These are phyloP conservation scores for Wasmannia auropunctata DNA, from an alignment of 1,140 invertebrate species.

Conservation along the genomic window DNA sequence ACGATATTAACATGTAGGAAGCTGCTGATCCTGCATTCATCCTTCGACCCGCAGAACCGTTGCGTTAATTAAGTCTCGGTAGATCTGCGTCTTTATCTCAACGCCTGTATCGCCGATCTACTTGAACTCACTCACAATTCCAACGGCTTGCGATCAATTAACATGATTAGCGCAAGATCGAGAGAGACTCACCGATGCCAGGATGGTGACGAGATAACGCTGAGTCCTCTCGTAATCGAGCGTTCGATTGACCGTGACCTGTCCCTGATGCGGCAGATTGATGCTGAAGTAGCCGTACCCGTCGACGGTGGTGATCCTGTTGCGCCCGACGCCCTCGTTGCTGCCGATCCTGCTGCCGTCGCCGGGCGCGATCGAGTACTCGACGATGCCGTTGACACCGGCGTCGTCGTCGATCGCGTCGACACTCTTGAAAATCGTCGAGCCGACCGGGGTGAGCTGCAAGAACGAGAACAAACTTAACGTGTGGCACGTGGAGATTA, in stretches of 20 bases:
- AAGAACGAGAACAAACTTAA: conserved; percentile 69
- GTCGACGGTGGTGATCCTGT: conserved; percentile 89
- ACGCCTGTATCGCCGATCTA: background rate
- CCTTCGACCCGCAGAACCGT: background rate
- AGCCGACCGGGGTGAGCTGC: conserved; percentile 94
- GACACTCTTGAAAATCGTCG: conserved; percentile 94
- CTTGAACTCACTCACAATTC: background rate
- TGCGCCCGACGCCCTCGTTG: conserved; percentile 86
- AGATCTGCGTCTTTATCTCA: background rate
- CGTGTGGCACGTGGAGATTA: background rate
- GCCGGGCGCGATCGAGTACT: conserved; percentile 89
- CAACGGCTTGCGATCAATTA: conserved; percentile 21
- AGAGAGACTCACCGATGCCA: conserved; percentile 93
- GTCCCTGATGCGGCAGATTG: conserved; percentile 95
- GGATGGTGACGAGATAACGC: conserved; percentile 94
- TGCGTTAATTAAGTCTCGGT: background rate
- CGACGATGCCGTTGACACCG: conserved; percentile 94
- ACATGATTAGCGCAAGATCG: background rate
- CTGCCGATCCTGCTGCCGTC: conserved; percentile 86
- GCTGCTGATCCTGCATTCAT: background rate
- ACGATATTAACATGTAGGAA: background rate
- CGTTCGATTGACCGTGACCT: conserved; percentile 94
- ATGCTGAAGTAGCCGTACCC: conserved; percentile 94
- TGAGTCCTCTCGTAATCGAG: conserved; percentile 96
- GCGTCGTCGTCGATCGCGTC: conserved; percentile 93